These are phyloP conservation scores for Heterodera schachtii DNA, from an alignment of 1,140 invertebrate genomes.

Conservation along the genomic window DNA sequence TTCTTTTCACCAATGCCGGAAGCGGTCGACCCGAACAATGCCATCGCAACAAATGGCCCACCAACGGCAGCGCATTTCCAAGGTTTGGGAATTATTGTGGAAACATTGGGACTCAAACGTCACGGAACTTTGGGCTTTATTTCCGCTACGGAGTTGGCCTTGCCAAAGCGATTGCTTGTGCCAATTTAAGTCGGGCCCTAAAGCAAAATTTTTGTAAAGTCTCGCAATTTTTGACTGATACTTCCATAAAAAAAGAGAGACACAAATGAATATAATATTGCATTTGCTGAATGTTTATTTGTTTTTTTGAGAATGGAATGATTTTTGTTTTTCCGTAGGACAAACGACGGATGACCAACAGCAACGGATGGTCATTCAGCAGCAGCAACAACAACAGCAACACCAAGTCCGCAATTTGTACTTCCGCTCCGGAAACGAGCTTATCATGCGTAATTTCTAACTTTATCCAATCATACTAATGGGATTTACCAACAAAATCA, in stretches of 20 bases:
- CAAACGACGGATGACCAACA: not conserved
- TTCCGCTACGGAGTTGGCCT: not conserved
- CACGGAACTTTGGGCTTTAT: not conserved
- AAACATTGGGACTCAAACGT: not conserved
- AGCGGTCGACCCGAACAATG: not conserved
- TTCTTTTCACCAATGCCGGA: slow-evolving; percentile 10
- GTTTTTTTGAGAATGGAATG: not conserved
- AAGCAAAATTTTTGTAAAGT: not conserved
- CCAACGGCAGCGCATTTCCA: not conserved
- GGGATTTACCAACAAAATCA: no score
- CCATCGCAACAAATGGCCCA: not conserved
- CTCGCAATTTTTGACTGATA: not conserved
- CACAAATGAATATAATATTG: not conserved
- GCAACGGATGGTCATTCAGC: not conserved
- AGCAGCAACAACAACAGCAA: slow-evolving; percentile 3
- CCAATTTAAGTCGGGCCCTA: slow-evolving; percentile 13
- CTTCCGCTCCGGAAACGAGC: not conserved
- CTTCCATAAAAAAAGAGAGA: not conserved
- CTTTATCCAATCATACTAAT: no score
- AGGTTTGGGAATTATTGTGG: not conserved
- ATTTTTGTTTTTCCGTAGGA: not conserved
- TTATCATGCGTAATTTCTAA: not conserved
- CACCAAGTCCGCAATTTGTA: not conserved
- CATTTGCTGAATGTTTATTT: not conserved
- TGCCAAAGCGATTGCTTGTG: not conserved